phyloP scores from a whole-genome alignment of 2,797 vertebrate species.

The Cryptoprocta ferox region DNA sequence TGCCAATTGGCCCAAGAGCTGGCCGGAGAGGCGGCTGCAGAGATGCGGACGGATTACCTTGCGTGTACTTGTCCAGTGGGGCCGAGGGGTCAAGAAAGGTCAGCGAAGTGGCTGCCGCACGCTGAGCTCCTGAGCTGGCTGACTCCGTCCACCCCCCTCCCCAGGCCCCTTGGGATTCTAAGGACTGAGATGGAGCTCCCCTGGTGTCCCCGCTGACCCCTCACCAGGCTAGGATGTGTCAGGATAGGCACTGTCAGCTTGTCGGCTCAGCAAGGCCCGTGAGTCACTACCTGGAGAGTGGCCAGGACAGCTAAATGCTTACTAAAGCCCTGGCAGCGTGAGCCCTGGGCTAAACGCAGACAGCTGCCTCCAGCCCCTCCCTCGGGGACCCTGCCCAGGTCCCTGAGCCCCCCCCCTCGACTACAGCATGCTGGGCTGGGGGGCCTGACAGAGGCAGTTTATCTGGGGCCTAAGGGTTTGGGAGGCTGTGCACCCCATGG shows the following conservation, averaged over 20 bases:
- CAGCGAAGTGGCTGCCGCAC: background rate
- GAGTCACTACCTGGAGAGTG: constrained; percentile 82
- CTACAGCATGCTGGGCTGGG: background rate
- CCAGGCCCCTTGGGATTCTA: background rate
- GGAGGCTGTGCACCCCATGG: background rate
- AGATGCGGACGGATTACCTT: background rate
- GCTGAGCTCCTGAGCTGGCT: background rate
- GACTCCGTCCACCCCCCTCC: background rate
- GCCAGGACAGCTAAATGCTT: constrained; percentile 82
- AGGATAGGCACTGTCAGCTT: constrained; percentile 79
- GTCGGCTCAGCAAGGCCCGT: constrained; percentile 63
- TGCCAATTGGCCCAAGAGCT: background rate
- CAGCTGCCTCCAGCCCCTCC: background rate
- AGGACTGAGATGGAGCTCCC: background rate
- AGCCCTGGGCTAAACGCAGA: background rate
- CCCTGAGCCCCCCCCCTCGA: background rate
- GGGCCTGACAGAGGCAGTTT: background rate
- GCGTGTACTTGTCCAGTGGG: background rate
- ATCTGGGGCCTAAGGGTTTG: background rate
- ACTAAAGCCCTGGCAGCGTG: constrained; percentile 60
- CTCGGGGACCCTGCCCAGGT: background rate
- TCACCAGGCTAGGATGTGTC: constrained; percentile 43
- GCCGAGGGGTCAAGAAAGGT: background rate
- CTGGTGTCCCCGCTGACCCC: background rate
- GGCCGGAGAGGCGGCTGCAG: background rate